phyloP scores from a whole-genome alignment of 37 sponge, comb jelly and placozoan species.

The Agelas oroides region DNA sequence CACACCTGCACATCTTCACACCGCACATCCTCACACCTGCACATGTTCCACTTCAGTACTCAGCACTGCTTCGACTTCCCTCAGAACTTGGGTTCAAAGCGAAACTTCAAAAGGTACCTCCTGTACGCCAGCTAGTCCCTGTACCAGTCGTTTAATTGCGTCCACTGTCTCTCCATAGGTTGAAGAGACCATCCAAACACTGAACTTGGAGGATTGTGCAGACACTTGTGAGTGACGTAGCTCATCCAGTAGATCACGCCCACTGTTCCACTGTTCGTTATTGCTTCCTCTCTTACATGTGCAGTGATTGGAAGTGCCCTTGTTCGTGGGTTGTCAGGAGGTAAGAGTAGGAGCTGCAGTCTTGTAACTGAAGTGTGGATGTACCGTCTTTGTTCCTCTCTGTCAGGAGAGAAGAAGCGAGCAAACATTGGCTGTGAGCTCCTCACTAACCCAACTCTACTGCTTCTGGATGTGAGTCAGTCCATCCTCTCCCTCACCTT shows the following conservation, averaged over 20 bases:
- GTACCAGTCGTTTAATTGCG: too few relatives aligned
- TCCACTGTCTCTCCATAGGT: background rate
- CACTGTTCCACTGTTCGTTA: background rate
- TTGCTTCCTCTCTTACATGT: background rate
- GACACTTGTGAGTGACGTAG: conserved; percentile 24
- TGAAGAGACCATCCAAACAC: conserved; percentile 54
- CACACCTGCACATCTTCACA: too few relatives aligned
- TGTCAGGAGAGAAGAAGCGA: conserved; percentile 83
- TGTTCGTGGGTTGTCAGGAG: conserved; percentile 77
- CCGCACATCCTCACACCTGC: too few relatives aligned
- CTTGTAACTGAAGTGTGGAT: too few relatives aligned
- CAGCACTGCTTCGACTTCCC: conserved; percentile 77
- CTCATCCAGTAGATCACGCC: background rate
- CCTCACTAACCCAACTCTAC: conserved; percentile 73
- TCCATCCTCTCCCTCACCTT: background rate
- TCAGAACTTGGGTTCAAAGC: conserved; percentile 47
- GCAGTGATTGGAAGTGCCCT: conserved; percentile 68
- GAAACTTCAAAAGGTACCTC: conserved; percentile 52
- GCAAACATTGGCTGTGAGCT: conserved; percentile 90
- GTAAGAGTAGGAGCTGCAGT: background rate
- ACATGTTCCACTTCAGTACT: conserved; percentile 47
- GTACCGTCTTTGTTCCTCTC: too few relatives aligned
- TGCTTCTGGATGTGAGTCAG: conserved; percentile 78
- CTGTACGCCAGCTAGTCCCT: too few relatives aligned
- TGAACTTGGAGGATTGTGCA: conserved; percentile 62